Conservation (phyloP, 1,140 invertebrate species). For the Lepidostoma basale region DNA sequence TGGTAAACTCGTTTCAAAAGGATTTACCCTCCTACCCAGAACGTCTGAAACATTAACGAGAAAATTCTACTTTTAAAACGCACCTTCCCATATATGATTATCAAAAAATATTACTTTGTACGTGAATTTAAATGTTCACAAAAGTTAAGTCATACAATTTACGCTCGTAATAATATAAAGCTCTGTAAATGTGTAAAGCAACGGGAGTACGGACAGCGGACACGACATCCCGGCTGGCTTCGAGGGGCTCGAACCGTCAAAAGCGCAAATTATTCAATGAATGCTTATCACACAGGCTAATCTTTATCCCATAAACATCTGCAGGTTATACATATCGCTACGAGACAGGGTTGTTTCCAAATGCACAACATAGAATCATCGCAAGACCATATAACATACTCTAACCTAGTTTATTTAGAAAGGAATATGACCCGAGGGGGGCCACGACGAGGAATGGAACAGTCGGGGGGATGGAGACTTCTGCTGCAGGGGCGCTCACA, state of each 20-base stretch:
- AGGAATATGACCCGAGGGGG: constrained; percentile 36
- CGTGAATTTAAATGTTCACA: background rate
- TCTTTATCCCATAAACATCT: constrained; percentile 25
- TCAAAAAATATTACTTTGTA: background rate
- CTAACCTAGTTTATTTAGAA: constrained; percentile 41
- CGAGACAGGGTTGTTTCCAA: constrained; percentile 29
- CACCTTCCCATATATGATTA: constrained; percentile 9
- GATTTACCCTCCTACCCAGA: too few relatives aligned
- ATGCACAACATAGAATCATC: constrained; percentile 43
- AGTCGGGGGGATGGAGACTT: constrained; percentile 45
- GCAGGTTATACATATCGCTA: constrained; percentile 16
- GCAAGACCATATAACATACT: constrained; percentile 35
- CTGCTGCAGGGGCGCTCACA: constrained; percentile 41
- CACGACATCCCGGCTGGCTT: background rate
- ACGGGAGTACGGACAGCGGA: background rate
- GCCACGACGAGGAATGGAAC: constrained; percentile 38
- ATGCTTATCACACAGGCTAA: constrained; percentile 26
- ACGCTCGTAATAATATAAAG: background rate
- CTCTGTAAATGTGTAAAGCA: background rate
- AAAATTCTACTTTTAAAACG: background rate
- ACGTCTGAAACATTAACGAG: too few relatives aligned
- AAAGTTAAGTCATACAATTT: background rate
- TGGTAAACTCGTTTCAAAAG: too few relatives aligned
- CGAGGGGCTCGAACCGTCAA: constrained; percentile 4
- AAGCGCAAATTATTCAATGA: constrained; percentile 28